phyloP scores from a whole-genome alignment of 2,113 vertebrate species.

The Thoracochromis brauschi region DNA sequence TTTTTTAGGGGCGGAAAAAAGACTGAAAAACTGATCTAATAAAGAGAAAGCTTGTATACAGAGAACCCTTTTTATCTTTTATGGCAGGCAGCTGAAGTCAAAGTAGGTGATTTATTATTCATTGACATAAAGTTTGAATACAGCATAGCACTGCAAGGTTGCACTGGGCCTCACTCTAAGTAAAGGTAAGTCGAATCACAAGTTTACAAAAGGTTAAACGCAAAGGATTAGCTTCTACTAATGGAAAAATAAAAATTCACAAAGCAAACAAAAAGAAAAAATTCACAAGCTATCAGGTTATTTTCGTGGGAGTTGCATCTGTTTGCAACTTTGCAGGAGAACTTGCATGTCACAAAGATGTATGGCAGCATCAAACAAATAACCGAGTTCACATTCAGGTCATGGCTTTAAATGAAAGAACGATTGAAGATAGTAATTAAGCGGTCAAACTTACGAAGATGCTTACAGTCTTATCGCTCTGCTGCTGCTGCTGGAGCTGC shows the following conservation, averaged over 20 bases:
- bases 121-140: conserved; percentile 44
- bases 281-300: background rate
- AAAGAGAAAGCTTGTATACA: background rate
- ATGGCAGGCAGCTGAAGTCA: conserved; percentile 39
- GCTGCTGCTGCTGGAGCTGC: conserved; percentile 87
- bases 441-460: conserved; percentile 61
- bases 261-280: background rate
- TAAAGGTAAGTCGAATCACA: background rate
- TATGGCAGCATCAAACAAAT: background rate
- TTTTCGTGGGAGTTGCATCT: background rate
- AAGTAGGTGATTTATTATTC: conserved; percentile 46
- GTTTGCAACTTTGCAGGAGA: background rate
- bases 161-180: background rate
- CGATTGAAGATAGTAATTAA: conserved; percentile 17
- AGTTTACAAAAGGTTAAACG: background rate
- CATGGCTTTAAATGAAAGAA: background rate
- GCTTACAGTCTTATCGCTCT: conserved; percentile 86
- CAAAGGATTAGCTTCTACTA: background rate
- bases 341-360: background rate
- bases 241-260: background rate
- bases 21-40: background rate
- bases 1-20: background rate
- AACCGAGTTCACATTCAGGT: background rate
- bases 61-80: background rate
- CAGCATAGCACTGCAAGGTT: background rate